Evolutionary conservation across 2,888 invertebrate species (phyloP).

Genomic region (Eupeodes luniger): DNA sequence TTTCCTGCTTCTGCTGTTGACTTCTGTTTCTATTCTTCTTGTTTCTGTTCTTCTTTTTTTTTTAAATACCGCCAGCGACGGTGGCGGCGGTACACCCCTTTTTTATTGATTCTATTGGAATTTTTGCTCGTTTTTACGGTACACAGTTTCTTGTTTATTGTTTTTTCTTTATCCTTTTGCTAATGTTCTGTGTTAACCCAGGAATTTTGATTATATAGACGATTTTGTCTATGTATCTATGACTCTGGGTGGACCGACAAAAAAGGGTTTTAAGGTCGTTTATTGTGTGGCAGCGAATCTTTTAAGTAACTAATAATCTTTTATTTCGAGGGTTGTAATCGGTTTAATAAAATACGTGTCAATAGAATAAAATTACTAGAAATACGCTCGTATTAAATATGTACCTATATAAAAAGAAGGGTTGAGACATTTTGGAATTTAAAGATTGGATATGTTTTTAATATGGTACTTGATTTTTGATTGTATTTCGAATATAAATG

Average conservation of each 20-base stretch:
- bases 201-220: conserved; percentile 66
- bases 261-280: conserved; percentile 45
- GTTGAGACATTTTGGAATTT: conserved; percentile 48
- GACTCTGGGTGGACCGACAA: neutral
- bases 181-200: conserved; percentile 59
- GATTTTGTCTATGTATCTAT: neutral
- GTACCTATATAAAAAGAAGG: neutral
- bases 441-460: neutral
- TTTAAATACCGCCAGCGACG: too few relatives aligned
- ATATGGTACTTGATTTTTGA: neutral
- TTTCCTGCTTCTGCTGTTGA: conserved; percentile 16
- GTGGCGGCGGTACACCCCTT: conserved; percentile 34
- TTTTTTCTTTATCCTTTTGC: conserved; percentile 35
- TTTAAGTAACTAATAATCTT: conserved; percentile 73
- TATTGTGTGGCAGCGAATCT: conserved; percentile 51
- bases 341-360: conserved; percentile 70
- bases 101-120: conserved; percentile 73
- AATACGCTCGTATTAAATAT: neutral
- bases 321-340: conserved; percentile 61
- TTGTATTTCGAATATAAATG: neutral
- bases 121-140: conserved; percentile 46
- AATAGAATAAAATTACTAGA: conserved; percentile 33
- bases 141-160: conserved; percentile 8
- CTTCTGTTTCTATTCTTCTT: conserved; percentile 15
- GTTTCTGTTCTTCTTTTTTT: neutral